A percentile compares a stretch with the other conserved stretches of the same genome.
phyloP scores from a whole-genome alignment of 2,113 vertebrate species.

The Geothlypis trichas region DNA sequence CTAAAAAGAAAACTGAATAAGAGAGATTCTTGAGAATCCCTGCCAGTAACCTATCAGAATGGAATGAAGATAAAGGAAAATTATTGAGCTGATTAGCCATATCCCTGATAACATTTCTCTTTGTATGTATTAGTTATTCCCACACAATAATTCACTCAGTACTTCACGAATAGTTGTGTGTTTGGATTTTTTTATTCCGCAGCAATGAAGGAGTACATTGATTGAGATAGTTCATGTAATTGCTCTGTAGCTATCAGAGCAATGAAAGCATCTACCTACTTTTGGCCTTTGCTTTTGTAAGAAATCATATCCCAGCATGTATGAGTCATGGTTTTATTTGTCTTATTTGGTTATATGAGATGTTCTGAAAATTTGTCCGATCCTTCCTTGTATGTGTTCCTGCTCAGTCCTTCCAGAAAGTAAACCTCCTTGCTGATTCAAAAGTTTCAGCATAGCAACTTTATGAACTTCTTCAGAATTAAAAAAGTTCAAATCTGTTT shows the following conservation, averaged over 20 bases:
- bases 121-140: neutral
- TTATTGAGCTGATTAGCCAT: neutral
- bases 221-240: neutral
- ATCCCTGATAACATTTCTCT: neutral
- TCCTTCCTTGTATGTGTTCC: neutral
- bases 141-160: neutral
- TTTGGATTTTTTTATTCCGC: neutral
- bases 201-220: neutral
- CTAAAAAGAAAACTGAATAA: neutral
- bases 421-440: neutral
- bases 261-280: neutral
- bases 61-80: neutral
- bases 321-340: neutral
- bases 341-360: neutral
- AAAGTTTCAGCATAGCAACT: neutral
- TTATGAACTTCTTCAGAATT: neutral
- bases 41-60: neutral
- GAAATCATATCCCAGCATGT: neutral
- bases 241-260: neutral
- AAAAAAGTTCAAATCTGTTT: neutral
- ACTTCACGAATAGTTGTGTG: rapidly evolving
- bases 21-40: neutral
- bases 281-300: neutral
- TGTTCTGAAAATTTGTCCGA: neutral
- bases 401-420: neutral